phyloP scores from a whole-genome alignment of 2,888 invertebrate species.

The Nowickia ferox region DNA sequence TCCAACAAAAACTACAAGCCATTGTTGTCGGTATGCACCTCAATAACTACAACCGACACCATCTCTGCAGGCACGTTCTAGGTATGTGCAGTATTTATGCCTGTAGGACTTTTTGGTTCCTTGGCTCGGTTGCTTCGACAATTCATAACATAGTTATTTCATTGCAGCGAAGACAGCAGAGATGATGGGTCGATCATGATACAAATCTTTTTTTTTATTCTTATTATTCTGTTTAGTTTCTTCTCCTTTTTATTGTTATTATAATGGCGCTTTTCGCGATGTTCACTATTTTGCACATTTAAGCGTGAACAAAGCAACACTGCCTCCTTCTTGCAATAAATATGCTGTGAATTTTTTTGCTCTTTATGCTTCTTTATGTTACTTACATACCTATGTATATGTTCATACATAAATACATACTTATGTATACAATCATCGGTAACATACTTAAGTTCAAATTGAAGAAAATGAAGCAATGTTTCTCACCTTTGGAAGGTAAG shows the following conservation, averaged over 20 bases:
- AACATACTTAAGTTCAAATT: neutral
- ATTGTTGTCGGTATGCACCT: constrained; percentile 63
- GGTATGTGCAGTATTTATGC: constrained; percentile 13
- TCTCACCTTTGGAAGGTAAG: too few species aligned
- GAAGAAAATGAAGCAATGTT: too few species aligned
- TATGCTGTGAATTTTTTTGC: constrained; percentile 43
- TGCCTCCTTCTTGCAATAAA: constrained; percentile 38
- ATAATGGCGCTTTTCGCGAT: constrained; percentile 62
- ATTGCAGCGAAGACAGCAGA: constrained; percentile 62
- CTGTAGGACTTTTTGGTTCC: constrained; percentile 19
- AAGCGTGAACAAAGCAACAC: constrained; percentile 60
- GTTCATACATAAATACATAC: neutral
- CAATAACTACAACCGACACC: constrained; percentile 38
- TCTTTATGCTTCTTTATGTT: constrained; percentile 26
- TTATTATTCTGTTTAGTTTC: constrained; percentile 31
- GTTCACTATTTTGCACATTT: constrained; percentile 65
- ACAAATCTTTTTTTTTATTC: constrained; percentile 61
- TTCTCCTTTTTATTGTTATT: constrained; percentile 38
- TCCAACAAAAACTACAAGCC: constrained; percentile 43
- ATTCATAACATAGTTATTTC: constrained; percentile 59
- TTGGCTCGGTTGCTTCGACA: constrained; percentile 25
- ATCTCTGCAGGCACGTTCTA: constrained; percentile 63
- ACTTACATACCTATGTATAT: neutral
- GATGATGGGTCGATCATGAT: constrained; percentile 67
- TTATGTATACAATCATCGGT: constrained; percentile 11